Conservation (phyloP, 2,113 vertebrate genomes). For the Oreochromis aureus region DNA sequence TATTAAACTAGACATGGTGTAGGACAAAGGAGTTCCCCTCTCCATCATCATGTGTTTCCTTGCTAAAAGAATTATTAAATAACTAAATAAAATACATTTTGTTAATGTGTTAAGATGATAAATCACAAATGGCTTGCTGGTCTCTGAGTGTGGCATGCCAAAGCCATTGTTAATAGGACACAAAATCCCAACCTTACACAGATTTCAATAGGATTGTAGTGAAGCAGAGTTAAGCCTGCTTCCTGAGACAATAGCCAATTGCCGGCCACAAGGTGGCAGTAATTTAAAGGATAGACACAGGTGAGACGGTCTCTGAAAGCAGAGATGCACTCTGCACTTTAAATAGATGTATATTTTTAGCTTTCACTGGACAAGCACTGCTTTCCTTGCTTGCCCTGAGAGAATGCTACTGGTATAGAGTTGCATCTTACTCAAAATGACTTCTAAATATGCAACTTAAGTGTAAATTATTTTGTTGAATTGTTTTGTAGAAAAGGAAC, state of each 20-base stretch:
- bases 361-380: background rate
- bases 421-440: background rate
- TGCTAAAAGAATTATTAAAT: background rate
- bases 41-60: background rate
- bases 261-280: background rate
- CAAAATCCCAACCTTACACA: background rate
- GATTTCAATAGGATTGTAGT: background rate
- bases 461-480: background rate
- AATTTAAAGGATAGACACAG: background rate
- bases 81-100: background rate
- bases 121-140: background rate
- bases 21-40: background rate
- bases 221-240: background rate
- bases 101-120: background rate
- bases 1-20: background rate
- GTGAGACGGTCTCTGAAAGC: background rate
- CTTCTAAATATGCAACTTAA: background rate
- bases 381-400: background rate
- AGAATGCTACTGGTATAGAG: background rate
- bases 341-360: background rate
- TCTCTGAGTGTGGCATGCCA: background rate
- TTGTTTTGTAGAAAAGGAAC: background rate
- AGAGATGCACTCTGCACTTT: background rate
- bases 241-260: background rate
- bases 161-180: background rate